Base-by-base conservation (phyloP, 2,888 invertebrate genomes). In the Papilio protenor region DNA sequence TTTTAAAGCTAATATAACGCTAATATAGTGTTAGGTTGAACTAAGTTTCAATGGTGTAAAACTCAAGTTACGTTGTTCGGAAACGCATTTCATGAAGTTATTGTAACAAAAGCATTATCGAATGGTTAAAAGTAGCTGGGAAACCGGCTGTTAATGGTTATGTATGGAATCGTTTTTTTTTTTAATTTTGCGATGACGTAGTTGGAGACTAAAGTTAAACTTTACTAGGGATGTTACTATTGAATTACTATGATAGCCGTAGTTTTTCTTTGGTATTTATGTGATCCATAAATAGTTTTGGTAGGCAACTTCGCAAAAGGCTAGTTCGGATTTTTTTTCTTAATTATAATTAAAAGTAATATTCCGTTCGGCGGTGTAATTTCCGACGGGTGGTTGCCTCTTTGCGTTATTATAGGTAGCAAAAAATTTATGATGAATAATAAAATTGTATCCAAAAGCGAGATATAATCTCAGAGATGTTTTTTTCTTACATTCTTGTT, bases 391-490 rank as follows among this genome's bases (percentile, higher is more conserved):
- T 61, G 75, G 59, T 45, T 69, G 75, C 73, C 73, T 78, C 71
- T n/a, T n/a, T 23, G 72, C 72, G 75, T 78, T 71, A 78, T 78
- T 78, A 75, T 75, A 71, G 75, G 23, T n/a, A 21, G 78, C 75
- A 78, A 78, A 78, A 78, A 78, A 75, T 77, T 74, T 71, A 74
- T 71, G 74, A 77, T 23, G 70, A 77, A 77, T 74, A 77, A 77
- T 70, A 74, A 77, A 77, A 74, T 78, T 78, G 75, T 40, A 75
- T 64, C 75, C 71, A 40, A 78, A 77, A 78, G 64, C 78, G 52
- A 78, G 78, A 78, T 78, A 64, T 78, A 55, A 75, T 78, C 78
- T 52, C 61, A 23, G 11, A 59, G 14, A 16, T 55, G 52, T 59
- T 77, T 75, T 57, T 47, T 57, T 71, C 10, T 64, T 23, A 59